These are phyloP conservation scores for Pterocles gutturalis DNA, from an alignment of 2,113 vertebrate genomes.

Conservation along the genomic window DNA sequence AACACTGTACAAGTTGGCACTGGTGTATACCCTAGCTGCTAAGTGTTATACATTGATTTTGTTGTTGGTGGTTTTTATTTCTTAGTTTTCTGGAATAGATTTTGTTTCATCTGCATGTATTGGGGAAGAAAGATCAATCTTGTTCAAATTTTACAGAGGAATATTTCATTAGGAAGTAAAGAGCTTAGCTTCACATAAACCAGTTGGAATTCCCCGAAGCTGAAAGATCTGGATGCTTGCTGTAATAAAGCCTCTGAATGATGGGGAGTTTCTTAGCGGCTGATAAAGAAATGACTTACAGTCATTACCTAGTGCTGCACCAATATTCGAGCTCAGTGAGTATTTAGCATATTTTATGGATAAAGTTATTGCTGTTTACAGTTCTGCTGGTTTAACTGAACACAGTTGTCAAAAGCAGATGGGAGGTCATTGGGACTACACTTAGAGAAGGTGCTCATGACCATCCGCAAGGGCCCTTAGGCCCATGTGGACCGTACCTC, in stretches of 20 bases:
- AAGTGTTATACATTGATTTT: slow-evolving; percentile 19
- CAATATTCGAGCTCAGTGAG: background rate
- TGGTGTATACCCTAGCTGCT: background rate
- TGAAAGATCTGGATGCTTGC: background rate
- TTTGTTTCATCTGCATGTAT: background rate
- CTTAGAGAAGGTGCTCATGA: background rate
- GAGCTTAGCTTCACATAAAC: background rate
- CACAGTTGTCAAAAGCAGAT: background rate
- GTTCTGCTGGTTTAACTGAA: background rate
- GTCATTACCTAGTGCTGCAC: accelerated
- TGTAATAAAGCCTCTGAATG: background rate
- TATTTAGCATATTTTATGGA: background rate
- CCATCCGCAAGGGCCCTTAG: background rate
- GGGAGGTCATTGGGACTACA: background rate
- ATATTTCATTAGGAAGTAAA: background rate
- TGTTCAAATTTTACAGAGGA: background rate
- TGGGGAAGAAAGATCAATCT: background rate
- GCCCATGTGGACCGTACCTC: too few relatives aligned
- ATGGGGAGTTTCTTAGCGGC: background rate
- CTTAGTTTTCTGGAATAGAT: slow-evolving; percentile 20
- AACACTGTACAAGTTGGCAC: slow-evolving; percentile 10
- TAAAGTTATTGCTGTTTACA: background rate
- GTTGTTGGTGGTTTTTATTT: background rate
- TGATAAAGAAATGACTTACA: background rate
- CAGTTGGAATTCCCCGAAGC: background rate